Conservation (phyloP, 37 sponge, comb jelly and placozoan genomes). For the Ianthella basta region DNA sequence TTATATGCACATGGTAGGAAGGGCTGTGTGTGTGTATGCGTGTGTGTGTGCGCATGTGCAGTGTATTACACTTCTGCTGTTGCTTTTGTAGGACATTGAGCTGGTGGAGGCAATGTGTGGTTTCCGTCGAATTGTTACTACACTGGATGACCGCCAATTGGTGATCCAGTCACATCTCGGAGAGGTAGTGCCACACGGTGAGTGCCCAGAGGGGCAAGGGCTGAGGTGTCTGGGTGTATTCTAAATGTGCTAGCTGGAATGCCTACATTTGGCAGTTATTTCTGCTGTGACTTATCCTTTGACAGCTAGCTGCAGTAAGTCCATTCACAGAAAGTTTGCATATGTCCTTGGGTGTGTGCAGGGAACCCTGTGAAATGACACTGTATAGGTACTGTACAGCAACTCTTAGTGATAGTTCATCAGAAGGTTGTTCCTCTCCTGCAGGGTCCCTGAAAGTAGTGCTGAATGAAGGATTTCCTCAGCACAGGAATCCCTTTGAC, state of each 20-base stretch:
- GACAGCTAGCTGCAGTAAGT: too few relatives aligned
- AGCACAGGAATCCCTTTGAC: conserved; percentile 78
- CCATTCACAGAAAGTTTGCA: too few relatives aligned
- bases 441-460: conserved; percentile 82
- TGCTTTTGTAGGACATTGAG: conserved; percentile 70
- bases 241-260: too few relatives aligned
- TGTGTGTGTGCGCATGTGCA: too few relatives aligned
- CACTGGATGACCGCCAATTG: conserved; percentile 85
- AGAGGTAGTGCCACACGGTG: conserved; percentile 91
- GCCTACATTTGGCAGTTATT: too few relatives aligned
- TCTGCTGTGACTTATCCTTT: too few relatives aligned
- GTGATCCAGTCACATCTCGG: conserved; percentile 83
- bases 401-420: too few relatives aligned
- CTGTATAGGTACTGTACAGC: too few relatives aligned
- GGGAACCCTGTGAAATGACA: too few relatives aligned
- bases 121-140: conserved; percentile 70
- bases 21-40: too few relatives aligned
- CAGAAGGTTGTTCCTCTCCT: neutral
- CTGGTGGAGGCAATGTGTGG: conserved; percentile 96
- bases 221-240: neutral
- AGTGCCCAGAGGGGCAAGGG: too few relatives aligned
- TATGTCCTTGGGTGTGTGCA: too few relatives aligned
- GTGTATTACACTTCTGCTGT: neutral
- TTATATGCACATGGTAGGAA: conserved; percentile 71
- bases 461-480: conserved; percentile 96